Percentiles rank a stretch among this genome's conserved stretches.
phyloP scores from a whole-genome alignment of 2,113 vertebrate species.

The Asarcornis scutulata region DNA sequence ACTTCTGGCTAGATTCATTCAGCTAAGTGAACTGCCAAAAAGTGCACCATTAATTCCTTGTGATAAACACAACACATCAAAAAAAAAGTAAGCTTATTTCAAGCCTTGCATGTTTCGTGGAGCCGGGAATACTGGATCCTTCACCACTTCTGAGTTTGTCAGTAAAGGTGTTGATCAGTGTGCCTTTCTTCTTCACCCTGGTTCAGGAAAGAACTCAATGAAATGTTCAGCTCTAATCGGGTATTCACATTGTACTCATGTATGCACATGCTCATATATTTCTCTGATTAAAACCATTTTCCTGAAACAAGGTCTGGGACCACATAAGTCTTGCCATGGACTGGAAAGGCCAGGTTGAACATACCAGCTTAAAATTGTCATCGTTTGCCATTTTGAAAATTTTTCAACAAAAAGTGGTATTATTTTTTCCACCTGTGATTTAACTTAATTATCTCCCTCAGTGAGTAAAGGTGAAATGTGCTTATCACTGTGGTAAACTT shows the following conservation, averaged over 20 bases:
- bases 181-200: neutral
- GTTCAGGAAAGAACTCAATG: neutral
- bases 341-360: neutral
- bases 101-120: neutral
- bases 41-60: neutral
- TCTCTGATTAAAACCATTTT: neutral
- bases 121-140: neutral
- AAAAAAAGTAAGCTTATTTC: neutral
- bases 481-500: neutral
- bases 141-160: neutral
- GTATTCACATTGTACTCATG: neutral
- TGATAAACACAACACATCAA: neutral
- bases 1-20: neutral
- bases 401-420: neutral
- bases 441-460: neutral
- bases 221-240: neutral
- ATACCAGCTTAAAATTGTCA: neutral
- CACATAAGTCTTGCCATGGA: neutral
- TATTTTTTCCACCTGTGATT: neutral
- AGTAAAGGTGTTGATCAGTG: neutral
- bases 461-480: neutral
- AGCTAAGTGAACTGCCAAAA: neutral
- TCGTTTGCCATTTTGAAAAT: neutral
- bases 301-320: neutral
- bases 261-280: neutral